A percentile compares a stretch with the other conserved stretches of the same genome.
These are phyloP conservation scores for Campaea margaritaria DNA, from an alignment of 2,888 invertebrate species.

Conservation along the genomic window DNA sequence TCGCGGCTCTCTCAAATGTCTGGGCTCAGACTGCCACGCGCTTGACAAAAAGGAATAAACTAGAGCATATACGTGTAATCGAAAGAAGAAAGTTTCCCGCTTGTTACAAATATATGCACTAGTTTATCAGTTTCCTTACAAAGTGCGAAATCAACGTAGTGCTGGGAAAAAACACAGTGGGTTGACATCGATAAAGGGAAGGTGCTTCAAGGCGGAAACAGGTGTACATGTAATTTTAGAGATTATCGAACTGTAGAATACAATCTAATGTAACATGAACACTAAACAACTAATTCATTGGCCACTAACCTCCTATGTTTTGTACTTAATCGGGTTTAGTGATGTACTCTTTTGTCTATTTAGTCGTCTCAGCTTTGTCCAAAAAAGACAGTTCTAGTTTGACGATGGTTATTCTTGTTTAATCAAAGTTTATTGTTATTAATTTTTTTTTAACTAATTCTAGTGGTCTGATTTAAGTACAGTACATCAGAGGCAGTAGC, in stretches of 20 bases:
- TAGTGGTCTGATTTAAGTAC: constrained; percentile 16
- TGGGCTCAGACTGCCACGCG: constrained; percentile 9
- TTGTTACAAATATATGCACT: constrained; percentile 1
- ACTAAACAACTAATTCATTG: constrained; percentile 81
- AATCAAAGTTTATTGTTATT: not conserved
- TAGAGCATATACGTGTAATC: no score
- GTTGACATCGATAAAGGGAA: constrained; percentile 63
- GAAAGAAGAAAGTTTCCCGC: no score
- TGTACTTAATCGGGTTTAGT: constrained; percentile 28
- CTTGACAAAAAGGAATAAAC: not conserved
- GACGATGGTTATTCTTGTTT: no score
- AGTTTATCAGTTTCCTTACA: constrained; percentile 26
- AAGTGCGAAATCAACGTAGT: constrained; percentile 53
- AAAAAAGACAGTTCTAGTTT: not conserved
- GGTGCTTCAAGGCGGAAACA: constrained; percentile 75
- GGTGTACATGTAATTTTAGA: constrained; percentile 65
- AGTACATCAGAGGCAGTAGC: constrained; percentile 61
- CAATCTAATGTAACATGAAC: constrained; percentile 83
- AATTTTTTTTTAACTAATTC: no score
- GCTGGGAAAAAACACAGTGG: constrained; percentile 56
- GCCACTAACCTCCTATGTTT: constrained; percentile 64
- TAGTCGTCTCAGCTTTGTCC: not conserved
- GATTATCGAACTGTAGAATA: constrained; percentile 71
- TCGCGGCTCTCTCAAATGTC: constrained; percentile 1
- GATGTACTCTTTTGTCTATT: not conserved